Base-by-base conservation (phyloP, 1,140 invertebrate genomes). In the Scaptomyza hsui region DNA sequence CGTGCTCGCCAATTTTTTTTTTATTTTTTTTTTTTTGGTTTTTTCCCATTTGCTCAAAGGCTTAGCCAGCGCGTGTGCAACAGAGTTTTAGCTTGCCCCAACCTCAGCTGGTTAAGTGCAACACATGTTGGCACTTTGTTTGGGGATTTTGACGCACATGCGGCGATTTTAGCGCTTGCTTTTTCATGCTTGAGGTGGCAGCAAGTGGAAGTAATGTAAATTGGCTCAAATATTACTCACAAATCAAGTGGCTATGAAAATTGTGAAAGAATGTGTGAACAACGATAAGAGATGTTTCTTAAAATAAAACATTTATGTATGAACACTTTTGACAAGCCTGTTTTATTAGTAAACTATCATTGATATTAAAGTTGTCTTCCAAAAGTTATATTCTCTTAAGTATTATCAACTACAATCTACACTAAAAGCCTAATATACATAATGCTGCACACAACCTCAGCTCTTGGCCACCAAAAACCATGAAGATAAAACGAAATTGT, bases 81-180 rank as follows among this genome's bases (percentile, higher is more conserved):
- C 76, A 71, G 42, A 67, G 68, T 9, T 53, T 12, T 18, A 6
- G 29, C 18, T 48, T 49, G 32, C 62, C 24, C 53, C 52, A 5
- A 24, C 29, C 41, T 47, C n/a, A n/a, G 13, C 32, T 37, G 52
- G 80, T 73, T 88, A 88, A 86, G 82, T 88, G 78, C 81, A 81
- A 86, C 81, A 86, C 78, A 86, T 86, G 81, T 88, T 77, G 70
- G 62, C 81, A 86, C 77, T 86, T 88, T 86, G 81, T 81, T 69
- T 29, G 6, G 75, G 56, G 65, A 88, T 86, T 88, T 81, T 18
- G 16, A 39, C 37, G 69, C 77, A 59, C 16, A 51, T 51, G 52
- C 39, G 32, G 24, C 53, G 47, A 64, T 65, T 73, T 42, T 44
- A 48, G 63, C 60, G 74, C 60, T 82, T 55, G 79, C 63, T 78